Base-by-base conservation (phyloP, 2,113 vertebrate species). In the Halichoerus grypus region DNA sequence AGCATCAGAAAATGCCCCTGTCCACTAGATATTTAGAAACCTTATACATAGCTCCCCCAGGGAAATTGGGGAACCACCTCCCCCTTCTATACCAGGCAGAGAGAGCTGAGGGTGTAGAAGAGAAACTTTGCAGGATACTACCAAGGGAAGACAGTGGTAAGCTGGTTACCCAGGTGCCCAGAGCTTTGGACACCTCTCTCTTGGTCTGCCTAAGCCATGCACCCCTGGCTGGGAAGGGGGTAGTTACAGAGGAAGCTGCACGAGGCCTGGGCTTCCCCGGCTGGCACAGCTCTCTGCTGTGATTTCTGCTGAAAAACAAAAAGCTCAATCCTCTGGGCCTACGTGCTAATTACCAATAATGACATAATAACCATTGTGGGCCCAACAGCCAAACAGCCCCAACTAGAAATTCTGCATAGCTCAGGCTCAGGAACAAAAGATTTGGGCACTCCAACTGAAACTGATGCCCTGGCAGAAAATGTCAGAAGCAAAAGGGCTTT, bases 371-470 rank as follows among this genome's bases (percentile, higher is more conserved):
- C 84, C 59, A 88, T 84, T 97, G 96, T 97, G 53, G 95, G 76
- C 96, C 46, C 95, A 96, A 97, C 94, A 95, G 95, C 97, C 96
- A 95, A 97, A 97, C 97, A 98, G 95, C 95, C 94, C 94, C 94
- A 93, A 95, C 97, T 96, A 97, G 98, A 98, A 98, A 98, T 97
- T 97, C 98, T 97, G 96, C 97, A 97, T 97, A 97, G 96, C 95
- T 97, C 95, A 97, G 97, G 71, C 87, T 96, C 28, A 9, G 59
- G 10, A 95, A 98, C 95, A 97, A 98, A 97, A 97, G 97, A 92
- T 93, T 46, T 88, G 93, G 84, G 77, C 71, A 61, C 76, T 95
- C 76, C 71, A 93, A 31, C 91, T 81, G 80, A 97, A 97, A 97
- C 92, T 76, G 96, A 88, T 96, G 92, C 92, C 92, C 82, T 67